Evolutionary conservation across 2,797 vertebrate genomes (phyloP), one percentile per base, ranked within the genome.

Genomic region (Fringilla coelebs): DNA sequence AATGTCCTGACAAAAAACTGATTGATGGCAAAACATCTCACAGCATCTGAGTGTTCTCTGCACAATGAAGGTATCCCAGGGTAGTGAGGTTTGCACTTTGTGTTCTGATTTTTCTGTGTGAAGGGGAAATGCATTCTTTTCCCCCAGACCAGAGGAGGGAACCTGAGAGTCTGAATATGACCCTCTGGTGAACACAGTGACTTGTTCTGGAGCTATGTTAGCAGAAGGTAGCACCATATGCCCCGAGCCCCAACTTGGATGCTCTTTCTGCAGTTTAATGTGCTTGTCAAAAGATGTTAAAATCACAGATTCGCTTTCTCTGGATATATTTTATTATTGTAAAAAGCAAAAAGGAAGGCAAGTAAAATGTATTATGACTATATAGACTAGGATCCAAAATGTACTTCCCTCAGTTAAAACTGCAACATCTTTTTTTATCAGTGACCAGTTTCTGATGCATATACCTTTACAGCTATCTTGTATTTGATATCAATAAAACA

Each of bases 191-290:
- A 98, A 98, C 94, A 98, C 96, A 98, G 98, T 96, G 97, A 97
- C 98, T 98, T 98, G 97, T 98, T 99, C 98, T 97, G 92, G 92
- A 98, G 98, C 98, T 96, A 98, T 96, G 98, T 98, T 98, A 98
- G 98, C 98, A 99, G 98, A 99, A 98, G 98, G 98, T 98, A 98
- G 98, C 97, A 98, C 98, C 98, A 99, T 98, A 99, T 98, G 98
- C 98, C 98, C 98, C 97, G 95, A 98, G 98, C 98, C 98, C 97
- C 97, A 96, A 98, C 98, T 98, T 98, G 96, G 98, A 98, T 99
- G 98, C 98, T 99, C 99, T 99, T 99, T 99, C 98, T 98, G 96
- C 96, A 98, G 98, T 98, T 98, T 99, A 99, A 99, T 99, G 98
- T 99, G 98, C 98, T 98, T 99, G 98, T 99, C 99, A 99, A 98